Base-by-base conservation (phyloP, 2,888 invertebrate genomes). In the Heliconius sara region DNA sequence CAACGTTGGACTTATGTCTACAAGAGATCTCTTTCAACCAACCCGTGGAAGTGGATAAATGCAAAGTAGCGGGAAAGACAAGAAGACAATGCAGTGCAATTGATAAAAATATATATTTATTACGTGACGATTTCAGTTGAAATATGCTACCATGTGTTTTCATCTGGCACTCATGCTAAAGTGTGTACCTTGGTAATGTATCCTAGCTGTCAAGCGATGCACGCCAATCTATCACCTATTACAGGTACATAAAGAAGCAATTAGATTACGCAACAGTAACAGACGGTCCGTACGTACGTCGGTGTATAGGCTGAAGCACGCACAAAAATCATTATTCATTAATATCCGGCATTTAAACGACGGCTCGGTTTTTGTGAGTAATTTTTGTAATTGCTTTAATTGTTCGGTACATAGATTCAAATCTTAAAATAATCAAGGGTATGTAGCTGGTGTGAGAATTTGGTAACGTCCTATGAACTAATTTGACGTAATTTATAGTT, bases 301-400 rank as follows among this genome's bases (percentile, higher is more conserved):
- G 65, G 5, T 27, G 79, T 79, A 66, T 77, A 80, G 77, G 79
- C 79, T 78, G 66, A 81, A 65, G 82, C 90, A 91, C 90, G 92
- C 89, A 90, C 87, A 85, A 87, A 88, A 85, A 86, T 88, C 87
- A 92, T 92, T 91, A 91, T 83, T 91, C 88, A 91, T 85, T 83
- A 76, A 80, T 79, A 88, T 88, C 89, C 88, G 88, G 88, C 88
- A 89, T 75, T 82, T 81, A 84, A 87, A 81, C 83, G 88, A 85
- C 85, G 84, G 79, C 83, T 81, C 76, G 77, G 83, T 88, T 88
- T 87, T 88, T 88, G 83, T 86, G 63, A 68, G 84, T 85, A 81
- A 76, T 82, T 77, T 77, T 71, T 80, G 76, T 85, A 85, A 85
- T 85, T 84, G 83, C 82, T 85, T 84, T 84, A 84, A 85, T 85